Evolutionary conservation across 1,140 invertebrate species (phyloP), one percentile per base, ranked within the genome.

Genomic region (Drosophila cardini): DNA sequence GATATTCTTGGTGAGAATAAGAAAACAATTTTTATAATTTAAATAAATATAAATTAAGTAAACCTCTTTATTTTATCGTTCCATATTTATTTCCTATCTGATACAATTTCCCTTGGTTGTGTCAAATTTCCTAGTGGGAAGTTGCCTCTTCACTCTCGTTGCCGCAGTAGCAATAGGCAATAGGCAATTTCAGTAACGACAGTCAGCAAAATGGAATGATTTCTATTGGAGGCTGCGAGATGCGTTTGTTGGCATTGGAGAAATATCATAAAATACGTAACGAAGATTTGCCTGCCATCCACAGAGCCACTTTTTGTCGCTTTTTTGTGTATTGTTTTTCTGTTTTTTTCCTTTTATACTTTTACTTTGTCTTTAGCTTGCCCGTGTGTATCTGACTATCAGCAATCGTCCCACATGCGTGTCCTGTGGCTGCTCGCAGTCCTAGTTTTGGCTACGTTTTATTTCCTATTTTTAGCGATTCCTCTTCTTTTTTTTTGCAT

Each of bases 191-290:
- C 65, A 73, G 83, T 87, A 77, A 83, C 83, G 83, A 80, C 84
- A 83, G 83, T 86, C 83, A 86, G 83, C 83, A 86, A 71, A 86
- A 86, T 86, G 73, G 87, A 86, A 86, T 86, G 64, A 86, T 87
- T 87, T 79, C 76, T 83, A 65, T 73, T 36, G 50, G 42, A 60
- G 40, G 72, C 58, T 45, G 48, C 38, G n/a, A 34, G 40, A 21
- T 72, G 64, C 46, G 52, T 50, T 56, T 43, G 68, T 70, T 38
- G 43, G 64, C 55, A 69, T 67, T 80, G 76, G 62, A 87, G 81
- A 70, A 83, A 83, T 71, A 86, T 74, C 83, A 86, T 86, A 86
- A 86, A 86, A 79, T 80, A 80, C 84, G 79, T 79, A 86, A 82
- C 83, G 83, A 68, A 76, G 69, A 79, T 83, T 87, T 87, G 79